Base-by-base conservation (phyloP, 1,140 invertebrate species). In the Drusus annulatus region DNA sequence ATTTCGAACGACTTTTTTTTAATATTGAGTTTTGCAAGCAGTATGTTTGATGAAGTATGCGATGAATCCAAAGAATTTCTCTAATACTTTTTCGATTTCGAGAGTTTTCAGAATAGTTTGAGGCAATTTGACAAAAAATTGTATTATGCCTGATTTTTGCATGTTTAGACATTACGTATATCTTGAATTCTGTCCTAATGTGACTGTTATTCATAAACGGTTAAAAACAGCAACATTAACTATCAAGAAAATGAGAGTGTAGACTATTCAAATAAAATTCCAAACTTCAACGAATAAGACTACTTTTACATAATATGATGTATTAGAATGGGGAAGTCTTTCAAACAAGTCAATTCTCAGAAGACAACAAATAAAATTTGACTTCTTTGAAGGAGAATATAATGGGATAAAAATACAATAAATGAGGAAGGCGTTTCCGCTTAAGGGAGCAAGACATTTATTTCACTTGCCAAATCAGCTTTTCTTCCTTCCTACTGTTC, bases 401-500 rank as follows among this genome's bases (percentile, higher is more conserved):
- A 36, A 25, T 21, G n/a, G 17, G 21, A 25, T 2, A 62, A 62
- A 23, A 21, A 21, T 21, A 62, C 13, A 17, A 68, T 17, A 68
- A 68, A 17, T n/a, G 31, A 68, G 4, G 16, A 68, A 68, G 63
- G 16, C 16, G 60, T 16, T 50, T 68, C 63, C 36, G 63, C 31
- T 78, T 78, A 69, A 78, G 56, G 36, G 62, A 54, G 54, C 21
- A 78, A 54, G 13, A 36, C 28, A 31, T 62, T 68, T 54, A n/a
- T n/a, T n/a, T n/a, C 50, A 51, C 50, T 62, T 73, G 77, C 77
- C 50, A 73, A 25, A 79, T 71, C 77, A 79, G 77, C 77, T 17
- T 60, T 78, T 82, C 60, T 62, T 71, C 54, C 21, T 56, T 54
- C 4, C 63, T 78, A 50, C 80, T 74, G 68, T 83, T 76, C 74